Conservation (phyloP, 2,888 invertebrate species). For the Gnatocerus cornutus region DNA sequence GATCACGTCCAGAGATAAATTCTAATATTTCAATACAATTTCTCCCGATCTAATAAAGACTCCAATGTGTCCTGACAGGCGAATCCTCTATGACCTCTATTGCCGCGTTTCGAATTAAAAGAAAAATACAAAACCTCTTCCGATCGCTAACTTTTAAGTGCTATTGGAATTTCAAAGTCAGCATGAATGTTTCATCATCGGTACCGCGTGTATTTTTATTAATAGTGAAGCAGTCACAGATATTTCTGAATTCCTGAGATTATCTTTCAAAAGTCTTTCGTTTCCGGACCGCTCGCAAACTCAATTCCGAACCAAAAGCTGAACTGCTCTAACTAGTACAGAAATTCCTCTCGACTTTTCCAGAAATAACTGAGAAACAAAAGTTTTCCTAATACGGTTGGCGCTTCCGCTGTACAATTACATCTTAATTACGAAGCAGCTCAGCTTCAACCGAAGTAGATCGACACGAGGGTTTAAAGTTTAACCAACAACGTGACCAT, state of each 20-base stretch:
- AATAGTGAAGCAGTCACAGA: constrained; percentile 13
- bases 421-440: constrained; percentile 54
- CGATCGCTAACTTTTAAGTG: constrained; percentile 42
- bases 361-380: constrained; percentile 42
- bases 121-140: constrained; percentile 14
- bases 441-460: constrained; percentile 35
- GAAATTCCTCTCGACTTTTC: constrained; percentile 49
- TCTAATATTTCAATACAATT: constrained; percentile 47
- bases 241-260: constrained; percentile 42
- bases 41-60: constrained; percentile 33
- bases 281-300: constrained; percentile 49
- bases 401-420: constrained; percentile 52
- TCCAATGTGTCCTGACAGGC: constrained; percentile 24
- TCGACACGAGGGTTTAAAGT: constrained; percentile 19
- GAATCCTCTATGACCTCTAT: constrained; percentile 18
- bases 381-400: constrained; percentile 53
- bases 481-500: constrained; percentile 17
- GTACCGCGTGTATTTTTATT: constrained; percentile 27
- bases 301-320: constrained; percentile 48
- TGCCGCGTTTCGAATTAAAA: constrained; percentile 18
- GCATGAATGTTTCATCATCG: constrained; percentile 36
- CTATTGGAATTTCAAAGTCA: constrained; percentile 25
- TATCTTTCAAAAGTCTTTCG: constrained; percentile 46
- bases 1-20: constrained; percentile 48
- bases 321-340: constrained; percentile 50